A percentile compares a stretch with the other conserved stretches of the same genome.
phyloP scores from a whole-genome alignment of 2,888 invertebrate genomes.

The Eulithis prunata region DNA sequence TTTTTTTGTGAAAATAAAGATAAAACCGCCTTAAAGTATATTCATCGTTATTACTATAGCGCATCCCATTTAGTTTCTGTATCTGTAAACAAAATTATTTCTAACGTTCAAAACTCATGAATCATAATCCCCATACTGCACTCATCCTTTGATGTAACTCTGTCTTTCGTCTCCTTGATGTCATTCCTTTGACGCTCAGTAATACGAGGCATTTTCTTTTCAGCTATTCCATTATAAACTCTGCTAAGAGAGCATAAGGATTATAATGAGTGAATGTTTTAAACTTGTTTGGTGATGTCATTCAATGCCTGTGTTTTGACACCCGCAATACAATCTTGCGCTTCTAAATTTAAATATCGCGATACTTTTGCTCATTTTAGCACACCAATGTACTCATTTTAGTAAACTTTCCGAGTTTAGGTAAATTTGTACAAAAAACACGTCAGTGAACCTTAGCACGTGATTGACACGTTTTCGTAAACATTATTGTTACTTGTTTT shows the following conservation, averaged over 20 bases:
- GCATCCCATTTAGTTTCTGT: neutral
- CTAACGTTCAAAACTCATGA: conserved; percentile 42
- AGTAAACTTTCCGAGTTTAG: too few species aligned
- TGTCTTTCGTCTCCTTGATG: conserved; percentile 53
- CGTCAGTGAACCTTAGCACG: too few species aligned
- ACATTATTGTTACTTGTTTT: neutral
- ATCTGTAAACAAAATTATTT: conserved; percentile 39
- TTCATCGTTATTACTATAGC: neutral
- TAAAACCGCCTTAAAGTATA: neutral
- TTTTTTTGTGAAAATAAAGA: neutral
- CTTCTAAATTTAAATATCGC: conserved; percentile 7
- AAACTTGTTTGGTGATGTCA: conserved; percentile 39
- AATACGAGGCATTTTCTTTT: conserved; percentile 23
- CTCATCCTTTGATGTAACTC: conserved; percentile 58
- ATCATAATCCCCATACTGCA: conserved; percentile 50
- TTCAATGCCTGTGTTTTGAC: conserved; percentile 48
- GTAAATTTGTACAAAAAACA: too few species aligned
- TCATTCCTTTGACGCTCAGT: conserved; percentile 59
- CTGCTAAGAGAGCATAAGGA: conserved; percentile 11
- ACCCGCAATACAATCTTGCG: conserved; percentile 35
- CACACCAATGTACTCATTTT: too few species aligned
- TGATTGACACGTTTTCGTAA: neutral
- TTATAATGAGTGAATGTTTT: conserved; percentile 9
- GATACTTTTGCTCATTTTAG: conserved; percentile 2
- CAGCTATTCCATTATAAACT: conserved; percentile 24